phyloP scores from a whole-genome alignment of 2,113 vertebrate species.

The Meles meles region DNA sequence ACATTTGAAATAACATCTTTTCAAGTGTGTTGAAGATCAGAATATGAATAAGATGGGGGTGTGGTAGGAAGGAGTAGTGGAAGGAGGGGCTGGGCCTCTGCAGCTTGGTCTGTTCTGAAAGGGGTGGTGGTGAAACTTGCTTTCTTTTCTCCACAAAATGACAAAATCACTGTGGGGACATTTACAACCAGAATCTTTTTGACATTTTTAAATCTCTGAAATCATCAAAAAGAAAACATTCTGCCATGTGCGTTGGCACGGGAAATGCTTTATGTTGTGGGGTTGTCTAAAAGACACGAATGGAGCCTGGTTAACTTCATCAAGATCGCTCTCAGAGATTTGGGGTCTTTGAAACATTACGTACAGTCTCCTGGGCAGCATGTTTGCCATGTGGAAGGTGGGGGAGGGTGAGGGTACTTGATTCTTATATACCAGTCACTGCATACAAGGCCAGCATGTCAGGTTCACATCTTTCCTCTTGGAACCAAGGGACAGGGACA shows the following conservation, averaged over 20 bases:
- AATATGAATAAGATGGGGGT: slow-evolving; percentile 65
- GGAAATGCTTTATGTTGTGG: slow-evolving; percentile 58
- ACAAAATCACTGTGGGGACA: slow-evolving; percentile 69
- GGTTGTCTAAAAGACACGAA: slow-evolving; percentile 67
- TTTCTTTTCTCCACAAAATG: slow-evolving; percentile 64
- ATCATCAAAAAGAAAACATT: slow-evolving; percentile 76
- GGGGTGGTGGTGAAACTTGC: slow-evolving; percentile 16
- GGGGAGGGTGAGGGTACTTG: neutral
- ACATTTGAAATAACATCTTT: slow-evolving; percentile 73
- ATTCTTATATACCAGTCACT: neutral
- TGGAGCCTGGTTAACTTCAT: neutral
- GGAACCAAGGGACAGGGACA: neutral
- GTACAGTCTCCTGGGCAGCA: neutral
- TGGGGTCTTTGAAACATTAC: slow-evolving; percentile 51
- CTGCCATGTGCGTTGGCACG: slow-evolving; percentile 42
- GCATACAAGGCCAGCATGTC: accelerated
- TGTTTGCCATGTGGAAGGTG: neutral
- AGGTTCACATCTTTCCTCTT: neutral
- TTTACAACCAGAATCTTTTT: slow-evolving; percentile 66
- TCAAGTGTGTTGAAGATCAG: slow-evolving; percentile 67
- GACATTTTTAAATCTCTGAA: slow-evolving; percentile 69
- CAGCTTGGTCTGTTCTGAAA: slow-evolving; percentile 39
- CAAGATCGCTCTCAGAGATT: slow-evolving; percentile 53
- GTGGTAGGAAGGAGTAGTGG: slow-evolving; percentile 42
- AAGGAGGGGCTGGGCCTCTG: slow-evolving; percentile 49